phyloP scores from a whole-genome alignment of 2,797 vertebrate species.

The Chiloscyllium punctatum region DNA sequence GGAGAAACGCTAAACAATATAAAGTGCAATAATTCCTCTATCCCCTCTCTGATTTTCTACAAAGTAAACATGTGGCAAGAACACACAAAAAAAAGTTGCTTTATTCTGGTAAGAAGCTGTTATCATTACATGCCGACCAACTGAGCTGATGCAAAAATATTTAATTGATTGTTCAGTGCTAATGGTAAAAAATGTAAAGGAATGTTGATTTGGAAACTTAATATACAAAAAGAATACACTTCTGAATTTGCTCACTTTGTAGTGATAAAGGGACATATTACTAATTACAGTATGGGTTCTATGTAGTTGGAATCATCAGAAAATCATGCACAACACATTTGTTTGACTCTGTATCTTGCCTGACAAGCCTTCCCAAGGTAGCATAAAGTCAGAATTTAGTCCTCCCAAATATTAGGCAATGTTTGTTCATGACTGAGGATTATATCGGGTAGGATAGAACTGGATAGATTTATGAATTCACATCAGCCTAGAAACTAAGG shows the following conservation, averaged over 20 bases:
- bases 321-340: background rate
- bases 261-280: background rate
- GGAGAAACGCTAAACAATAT: background rate
- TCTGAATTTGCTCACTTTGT: background rate
- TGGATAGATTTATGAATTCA: background rate
- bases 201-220: background rate
- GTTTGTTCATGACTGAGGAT: background rate
- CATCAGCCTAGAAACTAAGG: background rate
- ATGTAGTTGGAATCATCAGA: background rate
- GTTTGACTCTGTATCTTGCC: background rate
- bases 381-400: background rate
- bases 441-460: background rate
- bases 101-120: background rate
- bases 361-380: background rate
- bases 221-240: background rate
- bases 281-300: background rate
- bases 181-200: background rate
- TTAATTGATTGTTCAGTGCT: background rate
- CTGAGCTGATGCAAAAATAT: background rate
- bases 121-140: background rate
- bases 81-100: background rate
- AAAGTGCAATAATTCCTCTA: background rate
- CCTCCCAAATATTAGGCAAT: background rate
- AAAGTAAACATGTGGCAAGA: background rate
- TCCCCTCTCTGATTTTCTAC: background rate